Evolutionary conservation across 2,888 invertebrate species (phyloP).

Genomic region (Cataglyphis albicans): DNA sequence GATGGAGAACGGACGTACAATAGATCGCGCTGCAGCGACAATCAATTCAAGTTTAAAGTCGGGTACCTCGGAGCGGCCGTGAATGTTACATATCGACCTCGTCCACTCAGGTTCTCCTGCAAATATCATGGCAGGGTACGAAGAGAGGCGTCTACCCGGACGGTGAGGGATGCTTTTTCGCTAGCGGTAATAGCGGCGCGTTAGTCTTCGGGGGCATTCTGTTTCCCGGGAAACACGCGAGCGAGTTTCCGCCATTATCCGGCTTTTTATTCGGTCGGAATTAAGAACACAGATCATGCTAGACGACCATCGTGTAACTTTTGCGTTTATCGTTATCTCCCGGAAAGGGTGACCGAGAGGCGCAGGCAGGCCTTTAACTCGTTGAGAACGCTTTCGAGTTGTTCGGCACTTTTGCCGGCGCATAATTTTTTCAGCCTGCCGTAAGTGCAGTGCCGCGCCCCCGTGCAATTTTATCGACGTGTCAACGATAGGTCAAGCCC

Average conservation of each 20-base stretch:
- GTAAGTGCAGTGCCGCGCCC: constrained; percentile 37
- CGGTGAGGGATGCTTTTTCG: constrained; percentile 37
- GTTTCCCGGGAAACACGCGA: constrained; percentile 33
- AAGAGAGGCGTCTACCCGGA: constrained; percentile 19
- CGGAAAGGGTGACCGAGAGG: not conserved
- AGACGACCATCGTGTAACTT: constrained; percentile 52
- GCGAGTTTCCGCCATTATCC: constrained; percentile 50
- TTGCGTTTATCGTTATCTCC: constrained; percentile 43
- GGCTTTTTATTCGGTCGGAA: constrained; percentile 49
- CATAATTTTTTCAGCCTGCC: constrained; percentile 42
- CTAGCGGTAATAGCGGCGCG: constrained; percentile 36
- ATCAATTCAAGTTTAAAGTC: constrained; percentile 50
- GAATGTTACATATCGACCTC: constrained; percentile 41
- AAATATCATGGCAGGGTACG: constrained; percentile 25
- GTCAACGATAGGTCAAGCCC: constrained; percentile 44
- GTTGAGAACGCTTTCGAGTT: constrained; percentile 3
- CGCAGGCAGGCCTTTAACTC: not conserved
- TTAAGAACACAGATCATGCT: constrained; percentile 56
- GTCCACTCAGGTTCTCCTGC: constrained; percentile 27
- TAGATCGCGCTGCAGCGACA: constrained; percentile 46
- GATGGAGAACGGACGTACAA: constrained; percentile 39
- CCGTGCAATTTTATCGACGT: constrained; percentile 44
- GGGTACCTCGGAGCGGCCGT: constrained; percentile 22
- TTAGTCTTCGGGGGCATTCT: constrained; percentile 41
- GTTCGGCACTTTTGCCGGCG: not conserved